These are phyloP conservation scores for Apostichopus japonicus DNA, from an alignment of 35 echinoderm and acorn worm genomes.

Conservation along the genomic window DNA sequence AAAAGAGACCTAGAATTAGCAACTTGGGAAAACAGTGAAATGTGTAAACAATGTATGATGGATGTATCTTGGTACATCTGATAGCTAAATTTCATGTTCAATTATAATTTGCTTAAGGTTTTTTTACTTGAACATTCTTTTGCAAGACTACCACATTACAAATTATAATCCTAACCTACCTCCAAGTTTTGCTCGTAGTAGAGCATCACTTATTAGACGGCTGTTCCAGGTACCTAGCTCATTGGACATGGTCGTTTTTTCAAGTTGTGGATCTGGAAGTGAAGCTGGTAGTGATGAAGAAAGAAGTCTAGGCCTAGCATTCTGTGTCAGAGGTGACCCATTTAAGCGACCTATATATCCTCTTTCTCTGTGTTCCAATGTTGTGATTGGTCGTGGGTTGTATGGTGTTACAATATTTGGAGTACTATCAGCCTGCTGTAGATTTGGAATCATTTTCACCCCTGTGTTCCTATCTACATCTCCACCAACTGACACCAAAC, in stretches of 20 bases:
- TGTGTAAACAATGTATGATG: too few relatives aligned
- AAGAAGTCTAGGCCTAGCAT: neutral
- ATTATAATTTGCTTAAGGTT: too few relatives aligned
- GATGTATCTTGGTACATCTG: too few relatives aligned
- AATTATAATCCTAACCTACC: slow-evolving; percentile 57
- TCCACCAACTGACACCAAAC: slow-evolving; percentile 80
- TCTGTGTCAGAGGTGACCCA: neutral
- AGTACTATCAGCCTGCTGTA: slow-evolving; percentile 76
- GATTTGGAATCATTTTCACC: slow-evolving; percentile 61
- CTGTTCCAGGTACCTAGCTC: slow-evolving; percentile 92
- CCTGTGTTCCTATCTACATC: slow-evolving; percentile 92
- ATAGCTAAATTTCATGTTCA: too few relatives aligned
- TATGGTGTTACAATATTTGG: slow-evolving; percentile 90
- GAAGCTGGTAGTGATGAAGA: slow-evolving; percentile 11
- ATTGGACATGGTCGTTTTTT: slow-evolving; percentile 73
- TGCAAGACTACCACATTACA: neutral
- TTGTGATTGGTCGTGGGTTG: slow-evolving; percentile 69
- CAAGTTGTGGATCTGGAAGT: slow-evolving; percentile 60
- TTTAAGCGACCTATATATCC: neutral
- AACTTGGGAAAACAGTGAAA: too few relatives aligned
- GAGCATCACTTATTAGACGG: slow-evolving; percentile 88
- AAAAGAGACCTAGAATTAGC: too few relatives aligned
- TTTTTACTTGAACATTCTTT: neutral
- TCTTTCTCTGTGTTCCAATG: slow-evolving; percentile 67
- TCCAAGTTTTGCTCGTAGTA: slow-evolving; percentile 86